Evolutionary conservation across 2,888 invertebrate species (phyloP).

Genomic region (Escarpia spicata): DNA sequence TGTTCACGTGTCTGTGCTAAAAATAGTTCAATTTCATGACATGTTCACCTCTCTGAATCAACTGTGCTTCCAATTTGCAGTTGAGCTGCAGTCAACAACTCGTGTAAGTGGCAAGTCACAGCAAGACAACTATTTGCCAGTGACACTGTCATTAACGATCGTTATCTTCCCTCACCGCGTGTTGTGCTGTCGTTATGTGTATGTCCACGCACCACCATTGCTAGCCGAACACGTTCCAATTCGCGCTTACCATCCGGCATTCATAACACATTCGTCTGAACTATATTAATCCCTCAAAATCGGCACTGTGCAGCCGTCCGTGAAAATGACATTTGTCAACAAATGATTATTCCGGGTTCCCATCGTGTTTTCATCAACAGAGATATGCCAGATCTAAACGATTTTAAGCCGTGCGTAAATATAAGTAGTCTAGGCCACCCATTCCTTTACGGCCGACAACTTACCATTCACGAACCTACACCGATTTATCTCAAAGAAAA

Average conservation of each 20-base stretch:
- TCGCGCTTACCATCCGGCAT: conserved; percentile 16
- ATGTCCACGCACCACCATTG: background rate
- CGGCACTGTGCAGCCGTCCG: conserved; percentile 10
- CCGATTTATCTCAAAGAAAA: conserved; percentile 16
- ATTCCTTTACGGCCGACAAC: conserved; percentile 16
- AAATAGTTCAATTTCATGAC: background rate
- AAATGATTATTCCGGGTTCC: background rate
- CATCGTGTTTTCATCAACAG: background rate
- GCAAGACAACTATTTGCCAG: background rate
- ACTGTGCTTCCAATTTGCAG: background rate
- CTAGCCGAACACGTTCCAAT: conserved; percentile 9
- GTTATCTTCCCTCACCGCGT: background rate
- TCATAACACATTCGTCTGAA: conserved; percentile 6
- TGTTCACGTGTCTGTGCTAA: background rate
- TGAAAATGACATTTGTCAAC: conserved; percentile 11
- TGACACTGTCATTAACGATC: conserved; percentile 9
- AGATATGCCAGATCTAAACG: background rate
- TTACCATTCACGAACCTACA: conserved; percentile 16
- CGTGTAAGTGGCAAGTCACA: background rate
- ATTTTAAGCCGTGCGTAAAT: conserved; percentile 5
- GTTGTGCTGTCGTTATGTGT: conserved; percentile 3
- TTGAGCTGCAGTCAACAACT: background rate
- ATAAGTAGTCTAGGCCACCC: conserved; percentile 16
- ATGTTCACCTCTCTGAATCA: background rate
- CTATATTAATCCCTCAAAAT: conserved; percentile 5